phyloP scores from a whole-genome alignment of 2,113 vertebrate species.

The Perognathus longimembris region DNA sequence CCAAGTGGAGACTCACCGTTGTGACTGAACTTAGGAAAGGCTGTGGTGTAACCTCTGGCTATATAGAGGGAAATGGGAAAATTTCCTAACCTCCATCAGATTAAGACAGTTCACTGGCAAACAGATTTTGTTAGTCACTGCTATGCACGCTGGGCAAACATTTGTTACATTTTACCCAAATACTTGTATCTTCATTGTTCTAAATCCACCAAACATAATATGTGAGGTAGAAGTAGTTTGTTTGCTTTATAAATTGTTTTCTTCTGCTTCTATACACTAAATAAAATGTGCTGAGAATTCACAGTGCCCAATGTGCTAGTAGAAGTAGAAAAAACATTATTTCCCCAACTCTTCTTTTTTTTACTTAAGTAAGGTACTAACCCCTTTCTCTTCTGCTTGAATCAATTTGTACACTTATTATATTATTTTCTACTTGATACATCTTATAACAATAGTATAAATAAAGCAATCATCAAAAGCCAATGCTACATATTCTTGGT shows the following conservation, averaged over 20 bases:
- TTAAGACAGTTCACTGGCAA: conserved; percentile 16
- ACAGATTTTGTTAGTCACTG: too few species aligned
- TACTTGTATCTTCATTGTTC: background rate
- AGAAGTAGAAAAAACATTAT: background rate
- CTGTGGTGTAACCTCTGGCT: background rate
- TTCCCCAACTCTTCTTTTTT: background rate
- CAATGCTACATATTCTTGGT: conserved; percentile 22
- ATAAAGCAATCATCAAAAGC: conserved; percentile 44
- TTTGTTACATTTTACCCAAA: background rate
- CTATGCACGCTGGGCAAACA: background rate
- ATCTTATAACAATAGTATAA: conserved; percentile 30
- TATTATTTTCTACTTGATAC: conserved; percentile 37
- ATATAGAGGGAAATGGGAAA: background rate
- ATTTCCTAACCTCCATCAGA: background rate
- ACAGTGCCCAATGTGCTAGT: background rate
- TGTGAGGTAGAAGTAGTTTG: background rate
- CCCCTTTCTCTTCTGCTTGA: conserved; percentile 27
- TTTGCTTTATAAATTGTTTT: background rate
- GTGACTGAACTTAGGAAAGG: too few species aligned
- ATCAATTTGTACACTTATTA: conserved; percentile 58
- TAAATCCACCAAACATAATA: background rate
- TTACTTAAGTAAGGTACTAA: conserved; percentile 19
- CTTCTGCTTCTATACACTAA: background rate
- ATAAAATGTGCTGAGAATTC: background rate
- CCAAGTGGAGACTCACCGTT: too few species aligned